Base-by-base conservation (phyloP, 2,888 invertebrate genomes). In the Hofmannophila pseudospretella region DNA sequence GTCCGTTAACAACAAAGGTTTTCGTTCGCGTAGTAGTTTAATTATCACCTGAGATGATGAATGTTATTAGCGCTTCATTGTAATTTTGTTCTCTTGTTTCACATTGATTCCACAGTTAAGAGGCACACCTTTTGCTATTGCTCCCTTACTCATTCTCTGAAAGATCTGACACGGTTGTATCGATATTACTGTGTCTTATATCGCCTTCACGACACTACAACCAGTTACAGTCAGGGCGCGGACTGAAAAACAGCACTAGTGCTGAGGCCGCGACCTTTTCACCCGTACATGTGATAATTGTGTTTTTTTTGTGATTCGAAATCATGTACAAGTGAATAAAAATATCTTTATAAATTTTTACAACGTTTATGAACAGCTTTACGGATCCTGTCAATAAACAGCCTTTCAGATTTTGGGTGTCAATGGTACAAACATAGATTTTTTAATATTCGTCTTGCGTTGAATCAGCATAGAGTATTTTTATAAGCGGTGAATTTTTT, bases 1-100 rank as follows among this genome's bases (percentile, higher is more conserved):
- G 54, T 62, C 61, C 47, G 59, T 58, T 67, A 71, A 72, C 60
- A 63, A 60, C 58, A 59, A 54, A 50, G 59, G 63, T 67, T 66
- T 62, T 66, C 52, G 49, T 54, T 56, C 48, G 56, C 58, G 51
- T 45, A 36, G 55, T 65, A 60, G 61, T 64, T 20, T 71, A 65
- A 74, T 78, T 77, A 71, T 67, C 77, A 73, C 63, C 46, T 49
- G 38, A 58, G 63, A 66, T 72, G 66, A 72, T 73, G 58, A 54
- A 65, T 69, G 66, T 59, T 65, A 48, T 76, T 79, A 77, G 71
- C 67, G 76, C 74, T 79, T 79, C 61, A 67, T 72, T 72, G 68
- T 48, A 51, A 69, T 61, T 63, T 63, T 54, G 29, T 45, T 43
- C 69, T 65, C 45, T 45, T 65, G 58, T 65, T 62, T 67, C 59